These are phyloP conservation scores for Choloepus didactylus DNA, from an alignment of 2,797 vertebrate genomes.

Conservation along the genomic window DNA sequence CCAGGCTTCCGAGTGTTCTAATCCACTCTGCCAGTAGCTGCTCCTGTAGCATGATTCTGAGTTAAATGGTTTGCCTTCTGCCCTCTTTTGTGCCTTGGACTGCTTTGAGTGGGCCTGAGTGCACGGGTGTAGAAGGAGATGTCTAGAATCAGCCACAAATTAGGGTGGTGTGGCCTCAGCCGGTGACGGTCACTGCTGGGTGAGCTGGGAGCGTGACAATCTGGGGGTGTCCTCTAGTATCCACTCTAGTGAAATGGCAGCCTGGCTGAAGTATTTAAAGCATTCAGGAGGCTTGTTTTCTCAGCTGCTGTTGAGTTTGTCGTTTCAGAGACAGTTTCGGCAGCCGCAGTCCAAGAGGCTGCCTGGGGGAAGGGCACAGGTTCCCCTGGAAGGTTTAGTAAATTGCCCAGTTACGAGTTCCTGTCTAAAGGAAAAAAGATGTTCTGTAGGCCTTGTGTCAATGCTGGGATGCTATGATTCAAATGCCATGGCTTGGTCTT, in stretches of 20 bases:
- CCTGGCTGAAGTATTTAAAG: background rate
- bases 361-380: background rate
- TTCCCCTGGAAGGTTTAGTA: background rate
- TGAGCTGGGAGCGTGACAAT: accelerated
- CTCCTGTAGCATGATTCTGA: background rate
- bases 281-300: constrained; percentile 65
- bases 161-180: background rate
- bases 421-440: background rate
- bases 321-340: background rate
- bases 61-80: background rate
- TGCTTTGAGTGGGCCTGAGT: background rate
- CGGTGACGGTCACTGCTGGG: accelerated
- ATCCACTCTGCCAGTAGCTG: too few relatives aligned
- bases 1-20: background rate
- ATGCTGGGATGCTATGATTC: background rate
- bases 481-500: background rate
- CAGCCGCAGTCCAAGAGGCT: background rate
- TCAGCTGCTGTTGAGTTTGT: constrained; percentile 22
- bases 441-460: background rate
- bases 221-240: background rate
- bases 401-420: background rate
- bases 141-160: background rate
- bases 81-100: background rate
- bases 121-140: too few relatives aligned
- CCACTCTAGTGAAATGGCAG: background rate